Conservation (phyloP, 2,113 vertebrate genomes). For the Lethenteron reissneri region DNA sequence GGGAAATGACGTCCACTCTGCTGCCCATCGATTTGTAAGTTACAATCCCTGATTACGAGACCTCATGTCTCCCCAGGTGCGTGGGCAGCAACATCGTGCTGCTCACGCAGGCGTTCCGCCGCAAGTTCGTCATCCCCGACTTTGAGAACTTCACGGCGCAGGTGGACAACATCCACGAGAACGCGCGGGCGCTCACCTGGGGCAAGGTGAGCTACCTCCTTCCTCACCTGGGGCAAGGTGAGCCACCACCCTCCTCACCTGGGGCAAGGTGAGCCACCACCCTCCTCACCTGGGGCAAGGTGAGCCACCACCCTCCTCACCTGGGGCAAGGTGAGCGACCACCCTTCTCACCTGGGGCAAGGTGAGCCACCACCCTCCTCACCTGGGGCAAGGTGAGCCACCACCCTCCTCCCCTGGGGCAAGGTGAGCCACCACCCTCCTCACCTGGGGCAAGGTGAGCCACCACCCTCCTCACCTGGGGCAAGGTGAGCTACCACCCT, state of each 20-base stretch:
- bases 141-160: constrained; percentile 39
- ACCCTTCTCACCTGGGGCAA: constrained; percentile 18
- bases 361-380: constrained; percentile 17
- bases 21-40: neutral
- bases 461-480: too few relatives aligned
- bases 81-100: constrained; percentile 45
- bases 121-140: constrained; percentile 57
- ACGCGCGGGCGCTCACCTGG: constrained; percentile 19
- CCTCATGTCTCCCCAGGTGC: constrained; percentile 24
- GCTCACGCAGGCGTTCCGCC: constrained; percentile 48
- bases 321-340: too few relatives aligned
- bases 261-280: constrained; percentile 20
- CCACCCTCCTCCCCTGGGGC: too few relatives aligned
- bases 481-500: too few relatives aligned
- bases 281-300: too few relatives aligned
- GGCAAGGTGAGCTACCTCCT: too few relatives aligned
- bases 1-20: neutral
- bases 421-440: too few relatives aligned
- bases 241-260: too few relatives aligned
- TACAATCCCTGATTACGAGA: neutral
- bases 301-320: too few relatives aligned
- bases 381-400: too few relatives aligned
- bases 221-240: too few relatives aligned
- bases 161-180: constrained; percentile 40
- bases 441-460: neutral